phyloP scores from a whole-genome alignment of 2,888 invertebrate species.

The Pachliopta kotzebuea region DNA sequence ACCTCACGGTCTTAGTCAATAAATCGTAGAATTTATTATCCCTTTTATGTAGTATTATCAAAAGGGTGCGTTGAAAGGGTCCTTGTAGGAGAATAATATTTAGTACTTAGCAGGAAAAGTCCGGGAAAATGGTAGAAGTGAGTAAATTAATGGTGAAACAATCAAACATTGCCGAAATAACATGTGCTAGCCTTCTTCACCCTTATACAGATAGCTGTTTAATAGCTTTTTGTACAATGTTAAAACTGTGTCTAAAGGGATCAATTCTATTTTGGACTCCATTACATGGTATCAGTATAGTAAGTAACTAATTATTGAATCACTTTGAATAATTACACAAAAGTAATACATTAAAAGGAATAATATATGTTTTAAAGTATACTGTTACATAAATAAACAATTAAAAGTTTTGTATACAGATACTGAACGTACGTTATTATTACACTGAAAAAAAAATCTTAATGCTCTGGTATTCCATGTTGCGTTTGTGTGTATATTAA shows the following conservation, averaged over 20 bases:
- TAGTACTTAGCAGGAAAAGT: constrained; percentile 6
- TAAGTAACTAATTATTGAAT: constrained; percentile 42
- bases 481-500: neutral
- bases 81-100: neutral
- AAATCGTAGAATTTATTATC: constrained; percentile 5
- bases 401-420: no score
- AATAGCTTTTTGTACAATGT: constrained; percentile 49
- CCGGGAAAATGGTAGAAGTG: constrained; percentile 58
- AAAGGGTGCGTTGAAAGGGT: neutral
- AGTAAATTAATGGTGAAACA: constrained; percentile 55
- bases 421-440: no score
- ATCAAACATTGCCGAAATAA: constrained; percentile 35
- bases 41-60: constrained; percentile 2
- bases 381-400: neutral
- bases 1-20: constrained; percentile 29
- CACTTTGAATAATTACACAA: neutral
- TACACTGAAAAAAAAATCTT: no score
- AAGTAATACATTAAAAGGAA: neutral
- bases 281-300: constrained; percentile 43
- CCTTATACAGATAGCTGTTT: constrained; percentile 60
- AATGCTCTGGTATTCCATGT: neutral
- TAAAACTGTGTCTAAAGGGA: constrained; percentile 47
- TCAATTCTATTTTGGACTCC: constrained; percentile 50
- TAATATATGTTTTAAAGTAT: neutral
- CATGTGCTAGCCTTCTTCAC: constrained; percentile 57